Evolutionary conservation across 2,797 vertebrate species (phyloP).

Genomic region (Chaetophractus vellerosus): DNA sequence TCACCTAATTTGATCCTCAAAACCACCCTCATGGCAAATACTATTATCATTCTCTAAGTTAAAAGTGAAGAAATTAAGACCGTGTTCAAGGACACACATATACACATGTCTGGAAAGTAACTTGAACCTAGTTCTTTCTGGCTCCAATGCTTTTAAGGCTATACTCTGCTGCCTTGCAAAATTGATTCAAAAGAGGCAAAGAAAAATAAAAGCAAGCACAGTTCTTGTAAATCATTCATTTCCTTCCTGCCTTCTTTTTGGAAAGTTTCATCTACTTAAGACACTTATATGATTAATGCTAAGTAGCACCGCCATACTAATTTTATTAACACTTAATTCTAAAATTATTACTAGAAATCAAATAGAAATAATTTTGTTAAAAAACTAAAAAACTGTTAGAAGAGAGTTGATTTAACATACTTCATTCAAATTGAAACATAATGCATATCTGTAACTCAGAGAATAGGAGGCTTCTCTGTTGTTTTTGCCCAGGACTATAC

Average conservation of each 20-base stretch:
- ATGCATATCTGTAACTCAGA: not conserved
- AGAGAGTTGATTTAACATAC: not conserved
- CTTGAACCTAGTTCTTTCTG: not conserved
- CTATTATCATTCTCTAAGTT: not conserved
- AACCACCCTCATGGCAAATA: not conserved
- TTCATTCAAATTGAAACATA: not conserved
- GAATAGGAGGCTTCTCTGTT: not conserved
- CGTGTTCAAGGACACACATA: not conserved
- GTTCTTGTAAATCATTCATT: not conserved
- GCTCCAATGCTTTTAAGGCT: not conserved
- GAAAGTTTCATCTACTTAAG: not conserved
- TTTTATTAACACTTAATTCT: constrained; percentile 7
- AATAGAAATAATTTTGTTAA: not conserved
- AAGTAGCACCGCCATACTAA: not conserved
- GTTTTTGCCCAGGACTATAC: not conserved
- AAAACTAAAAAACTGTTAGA: not conserved
- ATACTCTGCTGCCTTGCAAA: not conserved
- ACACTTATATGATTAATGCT: constrained; percentile 10
- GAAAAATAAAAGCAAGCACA: not conserved
- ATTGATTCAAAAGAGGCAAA: not conserved
- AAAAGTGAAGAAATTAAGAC: not conserved
- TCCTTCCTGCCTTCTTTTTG: not conserved
- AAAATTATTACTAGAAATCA: constrained; percentile 10
- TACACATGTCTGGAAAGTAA: not conserved
- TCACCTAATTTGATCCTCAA: not conserved